Base-by-base conservation (phyloP, 1,140 invertebrate genomes). In the Aphidius gifuensis region DNA sequence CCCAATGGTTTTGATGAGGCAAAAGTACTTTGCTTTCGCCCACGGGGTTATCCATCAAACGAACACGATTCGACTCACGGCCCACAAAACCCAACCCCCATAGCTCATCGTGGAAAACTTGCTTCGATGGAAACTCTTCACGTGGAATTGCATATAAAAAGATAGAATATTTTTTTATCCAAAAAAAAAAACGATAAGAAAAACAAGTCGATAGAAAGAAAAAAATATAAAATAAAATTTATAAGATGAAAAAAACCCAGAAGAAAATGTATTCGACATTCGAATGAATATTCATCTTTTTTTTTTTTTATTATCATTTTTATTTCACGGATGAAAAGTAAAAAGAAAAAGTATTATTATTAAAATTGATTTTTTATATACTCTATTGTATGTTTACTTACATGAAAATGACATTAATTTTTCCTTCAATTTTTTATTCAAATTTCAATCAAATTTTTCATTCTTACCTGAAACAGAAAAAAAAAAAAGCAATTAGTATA, bases 1-100 rank as follows among this genome's bases (percentile, higher is more conserved):
- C n/a, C 38, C 50, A 46, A 32, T 46, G 51, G 55, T 58, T 51
- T 46, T 66, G 64, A 66, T 66, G 64, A 66, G 61, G 58, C 60
- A 60, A 56, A 62, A 66, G 64, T 62, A 66, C 64, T 66, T 66
- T 47, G 50, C 57, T 58, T 62, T 62, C 46, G 61, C 60, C 64
- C 57, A 23, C 38, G 46, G 56, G 64, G 64, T 66, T 62, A 66
- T 66, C 64, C 64, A 66, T 66, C 64, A 66, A 66, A 66, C 61
- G 49, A 59, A 59, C 62, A 60, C 60, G 60, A 65, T 62, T 65
- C 60, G 60, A 62, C 60, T 65, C 57, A 43, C 43, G 59, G 49
- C 58, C 63, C 23, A 23, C 23, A 23, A 23, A 23, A 23, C 23
- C 23, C 23, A 23, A 23, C 23, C 61, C 53, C 16, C 45, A 44